phyloP scores from a whole-genome alignment of 1,140 invertebrate species.

The Chironomus tepperi region DNA sequence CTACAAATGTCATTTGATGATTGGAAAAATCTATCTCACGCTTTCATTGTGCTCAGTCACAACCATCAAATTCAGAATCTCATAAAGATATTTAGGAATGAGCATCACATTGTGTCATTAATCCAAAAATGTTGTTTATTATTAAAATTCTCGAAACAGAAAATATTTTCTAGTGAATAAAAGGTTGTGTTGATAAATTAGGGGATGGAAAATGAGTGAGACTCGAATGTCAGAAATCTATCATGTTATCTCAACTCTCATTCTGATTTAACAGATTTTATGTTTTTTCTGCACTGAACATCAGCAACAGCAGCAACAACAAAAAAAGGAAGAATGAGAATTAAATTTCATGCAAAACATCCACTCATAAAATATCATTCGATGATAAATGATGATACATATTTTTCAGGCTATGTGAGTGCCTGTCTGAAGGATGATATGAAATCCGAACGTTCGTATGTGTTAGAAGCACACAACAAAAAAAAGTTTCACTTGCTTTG shows the following conservation, averaged over 20 bases:
- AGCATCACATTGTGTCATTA: neutral
- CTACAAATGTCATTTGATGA: too few relatives aligned
- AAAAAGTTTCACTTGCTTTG: neutral
- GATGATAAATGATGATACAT: neutral
- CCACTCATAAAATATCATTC: constrained; percentile 5
- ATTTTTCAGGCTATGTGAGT: neutral
- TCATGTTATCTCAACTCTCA: neutral
- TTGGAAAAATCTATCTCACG: too few relatives aligned
- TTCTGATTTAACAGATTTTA: too few relatives aligned
- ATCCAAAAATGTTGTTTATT: constrained; percentile 20
- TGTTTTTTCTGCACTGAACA: neutral
- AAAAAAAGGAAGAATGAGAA: too few relatives aligned
- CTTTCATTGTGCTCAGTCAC: too few relatives aligned
- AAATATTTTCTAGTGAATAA: neutral
- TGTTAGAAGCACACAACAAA: too few relatives aligned
- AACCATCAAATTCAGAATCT: too few relatives aligned
- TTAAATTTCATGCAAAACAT: neutral
- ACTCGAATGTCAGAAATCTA: neutral
- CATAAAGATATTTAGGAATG: too few relatives aligned
- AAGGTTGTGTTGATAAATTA: neutral
- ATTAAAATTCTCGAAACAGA: constrained; percentile 3
- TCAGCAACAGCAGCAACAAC: too few relatives aligned
- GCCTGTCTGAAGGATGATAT: neutral
- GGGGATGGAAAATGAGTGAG: neutral
- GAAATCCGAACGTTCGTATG: neutral